Percentiles rank a stretch among this genome's conserved stretches.
Evolutionary conservation across 2,888 invertebrate species (phyloP).

Genomic region (Mellilla xanthometata): DNA sequence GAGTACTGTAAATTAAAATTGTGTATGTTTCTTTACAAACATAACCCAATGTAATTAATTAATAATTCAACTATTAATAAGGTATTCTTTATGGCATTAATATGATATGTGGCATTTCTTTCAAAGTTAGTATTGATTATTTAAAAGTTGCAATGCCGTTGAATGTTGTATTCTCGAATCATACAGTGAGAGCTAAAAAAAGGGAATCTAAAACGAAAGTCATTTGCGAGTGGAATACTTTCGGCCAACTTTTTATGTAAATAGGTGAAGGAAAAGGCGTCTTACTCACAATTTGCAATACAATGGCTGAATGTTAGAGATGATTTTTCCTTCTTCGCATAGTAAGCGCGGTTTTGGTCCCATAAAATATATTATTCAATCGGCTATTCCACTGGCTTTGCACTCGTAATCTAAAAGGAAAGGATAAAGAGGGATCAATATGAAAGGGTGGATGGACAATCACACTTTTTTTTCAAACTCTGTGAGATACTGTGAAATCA

Average conservation of each 20-base stretch:
- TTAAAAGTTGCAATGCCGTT: too few relatives aligned
- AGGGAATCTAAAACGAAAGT: constrained; percentile 64
- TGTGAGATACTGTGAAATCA: background rate
- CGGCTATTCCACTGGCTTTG: constrained; percentile 69
- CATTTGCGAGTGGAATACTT: constrained; percentile 67
- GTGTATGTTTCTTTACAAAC: too few relatives aligned
- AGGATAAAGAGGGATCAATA: constrained; percentile 62
- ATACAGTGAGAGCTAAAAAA: constrained; percentile 37
- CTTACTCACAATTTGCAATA: constrained; percentile 78
- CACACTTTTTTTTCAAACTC: constrained; percentile 27
- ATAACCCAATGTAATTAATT: too few relatives aligned
- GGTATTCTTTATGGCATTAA: too few relatives aligned
- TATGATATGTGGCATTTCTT: too few relatives aligned
- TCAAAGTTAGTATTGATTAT: too few relatives aligned
- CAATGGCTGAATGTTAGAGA: constrained; percentile 74
- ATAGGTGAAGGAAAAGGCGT: constrained; percentile 69
- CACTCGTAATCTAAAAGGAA: constrained; percentile 64
- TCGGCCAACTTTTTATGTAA: constrained; percentile 71
- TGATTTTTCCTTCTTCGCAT: constrained; percentile 77
- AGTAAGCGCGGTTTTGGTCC: constrained; percentile 70
- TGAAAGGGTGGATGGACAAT: constrained; percentile 47
- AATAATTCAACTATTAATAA: too few relatives aligned
- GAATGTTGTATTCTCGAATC: constrained; percentile 10
- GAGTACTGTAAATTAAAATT: too few relatives aligned
- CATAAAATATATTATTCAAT: constrained; percentile 81